Evolutionary conservation across 1,140 invertebrate species (phyloP).

Genomic region (Drosophila subobscura): DNA sequence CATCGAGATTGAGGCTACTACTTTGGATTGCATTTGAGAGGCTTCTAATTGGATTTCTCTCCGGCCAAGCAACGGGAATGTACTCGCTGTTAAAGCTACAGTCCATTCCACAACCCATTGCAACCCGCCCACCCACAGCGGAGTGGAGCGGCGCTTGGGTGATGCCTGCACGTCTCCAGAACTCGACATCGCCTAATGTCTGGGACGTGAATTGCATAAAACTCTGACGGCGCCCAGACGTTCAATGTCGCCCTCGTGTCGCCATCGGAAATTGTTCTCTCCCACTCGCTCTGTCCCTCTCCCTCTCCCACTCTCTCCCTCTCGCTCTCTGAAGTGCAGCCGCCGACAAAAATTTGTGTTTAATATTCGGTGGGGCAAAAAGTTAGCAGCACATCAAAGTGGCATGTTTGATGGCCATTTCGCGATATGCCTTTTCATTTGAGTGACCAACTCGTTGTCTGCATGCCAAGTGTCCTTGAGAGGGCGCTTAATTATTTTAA

Average conservation of each 20-base stretch:
- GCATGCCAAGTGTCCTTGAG: slow-evolving; percentile 36
- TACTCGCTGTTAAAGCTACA: neutral
- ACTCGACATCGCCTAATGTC: slow-evolving; percentile 58
- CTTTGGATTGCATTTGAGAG: slow-evolving; percentile 60
- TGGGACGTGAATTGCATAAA: slow-evolving; percentile 60
- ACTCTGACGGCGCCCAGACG: slow-evolving; percentile 31
- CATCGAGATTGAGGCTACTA: slow-evolving; percentile 46
- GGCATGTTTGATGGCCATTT: slow-evolving; percentile 37
- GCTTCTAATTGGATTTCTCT: slow-evolving; percentile 64
- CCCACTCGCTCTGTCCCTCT: neutral
- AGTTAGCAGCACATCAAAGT: slow-evolving; percentile 51
- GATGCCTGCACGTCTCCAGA: slow-evolving; percentile 47
- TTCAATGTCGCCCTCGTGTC: slow-evolving; percentile 51
- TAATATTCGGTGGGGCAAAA: slow-evolving; percentile 48
- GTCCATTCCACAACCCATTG: too few species aligned
- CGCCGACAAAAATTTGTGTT: slow-evolving; percentile 24
- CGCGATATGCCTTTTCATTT: slow-evolving; percentile 49
- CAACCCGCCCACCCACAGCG: too few species aligned
- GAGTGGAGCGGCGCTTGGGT: slow-evolving; percentile 12
- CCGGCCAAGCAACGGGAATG: slow-evolving; percentile 45
- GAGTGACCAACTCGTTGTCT: slow-evolving; percentile 41
- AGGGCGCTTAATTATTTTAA: slow-evolving; percentile 52
- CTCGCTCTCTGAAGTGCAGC: slow-evolving; percentile 16
- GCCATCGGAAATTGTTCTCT: slow-evolving; percentile 45
- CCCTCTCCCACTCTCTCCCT: neutral